Evolutionary conservation across 2,113 vertebrate species (phyloP).

Genomic region (Lipotes vexillifer): DNA sequence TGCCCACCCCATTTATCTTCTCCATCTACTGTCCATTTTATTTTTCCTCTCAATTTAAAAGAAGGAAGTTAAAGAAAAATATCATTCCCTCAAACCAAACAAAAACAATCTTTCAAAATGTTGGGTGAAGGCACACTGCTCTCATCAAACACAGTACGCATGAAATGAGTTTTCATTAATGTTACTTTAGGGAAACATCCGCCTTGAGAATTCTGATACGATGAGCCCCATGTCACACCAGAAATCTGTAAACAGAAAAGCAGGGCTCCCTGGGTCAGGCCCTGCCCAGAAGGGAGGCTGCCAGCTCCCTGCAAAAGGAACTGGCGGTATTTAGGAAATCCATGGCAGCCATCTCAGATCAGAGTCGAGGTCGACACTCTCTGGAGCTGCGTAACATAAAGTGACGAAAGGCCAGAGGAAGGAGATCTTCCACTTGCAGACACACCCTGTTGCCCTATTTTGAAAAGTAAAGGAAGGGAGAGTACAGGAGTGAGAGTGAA

Average conservation of each 20-base stretch:
- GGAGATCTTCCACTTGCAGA: not conserved
- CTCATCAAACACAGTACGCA: conserved; percentile 21
- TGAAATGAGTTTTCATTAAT: conserved; percentile 31
- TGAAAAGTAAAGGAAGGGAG: not conserved
- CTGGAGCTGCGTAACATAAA: not conserved
- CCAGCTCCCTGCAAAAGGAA: not conserved
- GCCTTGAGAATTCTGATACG: not conserved
- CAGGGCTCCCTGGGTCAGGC: not conserved
- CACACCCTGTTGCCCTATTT: not conserved
- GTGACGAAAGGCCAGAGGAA: not conserved
- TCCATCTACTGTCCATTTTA: not conserved
- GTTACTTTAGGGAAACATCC: conserved; percentile 20
- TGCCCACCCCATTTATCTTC: not conserved
- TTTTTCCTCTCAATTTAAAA: conserved; percentile 30
- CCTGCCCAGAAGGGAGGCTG: not conserved
- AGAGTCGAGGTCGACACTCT: not conserved
- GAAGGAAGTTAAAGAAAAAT: not conserved
- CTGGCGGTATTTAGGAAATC: not conserved
- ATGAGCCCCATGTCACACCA: conserved; percentile 18
- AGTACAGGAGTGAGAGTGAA: not conserved
- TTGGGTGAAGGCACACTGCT: not conserved
- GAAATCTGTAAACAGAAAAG: conserved; percentile 34
- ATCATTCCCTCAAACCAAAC: not conserved
- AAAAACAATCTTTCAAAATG: conserved; percentile 11
- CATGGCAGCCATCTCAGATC: not conserved